phyloP scores from a whole-genome alignment of 37 sponge, comb jelly and placozoan genomes.

The Spongia lamella region DNA sequence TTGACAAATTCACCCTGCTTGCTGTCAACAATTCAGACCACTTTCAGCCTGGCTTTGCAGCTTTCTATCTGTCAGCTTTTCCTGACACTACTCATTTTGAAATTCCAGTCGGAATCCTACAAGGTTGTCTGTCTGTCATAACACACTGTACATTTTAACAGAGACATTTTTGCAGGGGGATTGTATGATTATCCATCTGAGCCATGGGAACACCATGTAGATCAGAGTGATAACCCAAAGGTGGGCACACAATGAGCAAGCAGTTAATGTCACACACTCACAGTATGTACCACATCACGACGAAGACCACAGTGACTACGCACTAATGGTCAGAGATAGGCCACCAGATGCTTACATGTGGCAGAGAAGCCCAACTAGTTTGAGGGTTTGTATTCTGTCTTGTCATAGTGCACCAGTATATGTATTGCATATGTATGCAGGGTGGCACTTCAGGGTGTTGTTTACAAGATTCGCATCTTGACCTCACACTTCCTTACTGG shows the following conservation, averaged over 20 bases:
- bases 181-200: slow-evolving; percentile 53
- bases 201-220: slow-evolving; percentile 56
- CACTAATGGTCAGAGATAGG: slow-evolving; percentile 51
- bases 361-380: slow-evolving; percentile 51
- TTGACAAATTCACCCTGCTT: slow-evolving; percentile 22
- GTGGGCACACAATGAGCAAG: slow-evolving; percentile 4
- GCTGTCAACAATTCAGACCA: slow-evolving; percentile 28
- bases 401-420: background rate
- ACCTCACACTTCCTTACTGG: slow-evolving; percentile 54
- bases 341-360: slow-evolving; percentile 55
- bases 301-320: slow-evolving; percentile 48
- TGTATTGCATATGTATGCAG: background rate
- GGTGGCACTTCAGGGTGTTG: slow-evolving; percentile 37
- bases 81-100: slow-evolving; percentile 29
- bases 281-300: slow-evolving; percentile 57
- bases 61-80: slow-evolving; percentile 58
- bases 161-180: slow-evolving; percentile 44
- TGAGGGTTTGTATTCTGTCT: slow-evolving; percentile 38
- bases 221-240: slow-evolving; percentile 44
- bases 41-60: slow-evolving; percentile 59
- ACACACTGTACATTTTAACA: background rate
- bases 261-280: background rate
- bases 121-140: slow-evolving; percentile 20
- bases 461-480: slow-evolving; percentile 46
- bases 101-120: slow-evolving; percentile 41